phyloP scores from a whole-genome alignment of 2,797 vertebrate species.

The Acipenser oxyrinchus region DNA sequence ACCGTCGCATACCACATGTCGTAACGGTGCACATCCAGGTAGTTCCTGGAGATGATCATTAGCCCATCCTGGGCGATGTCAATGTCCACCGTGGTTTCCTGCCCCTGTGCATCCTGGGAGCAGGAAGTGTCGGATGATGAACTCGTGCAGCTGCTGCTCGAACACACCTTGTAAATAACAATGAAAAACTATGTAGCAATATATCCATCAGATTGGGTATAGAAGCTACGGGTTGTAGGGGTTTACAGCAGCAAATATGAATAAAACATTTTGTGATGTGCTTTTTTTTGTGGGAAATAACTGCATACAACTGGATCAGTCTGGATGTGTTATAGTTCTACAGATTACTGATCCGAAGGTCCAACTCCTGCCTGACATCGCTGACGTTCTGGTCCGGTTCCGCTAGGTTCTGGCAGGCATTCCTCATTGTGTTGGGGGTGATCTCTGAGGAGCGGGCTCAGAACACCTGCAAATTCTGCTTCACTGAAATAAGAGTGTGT shows the following conservation, averaged over 20 bases:
- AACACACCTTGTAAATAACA: no score
- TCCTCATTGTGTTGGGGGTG: slow-evolving; percentile 72
- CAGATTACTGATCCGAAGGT: slow-evolving; percentile 79
- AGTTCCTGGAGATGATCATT: slow-evolving; percentile 86
- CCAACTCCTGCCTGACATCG: slow-evolving; percentile 86
- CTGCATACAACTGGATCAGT: no score
- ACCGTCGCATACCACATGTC: slow-evolving; percentile 95
- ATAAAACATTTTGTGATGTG: no score
- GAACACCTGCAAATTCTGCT: slow-evolving; percentile 74
- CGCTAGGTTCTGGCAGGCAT: slow-evolving; percentile 78
- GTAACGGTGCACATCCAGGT: slow-evolving; percentile 90
- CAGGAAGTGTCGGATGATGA: slow-evolving; percentile 94
- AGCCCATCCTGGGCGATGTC: slow-evolving; percentile 83
- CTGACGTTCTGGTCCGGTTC: slow-evolving; percentile 68
- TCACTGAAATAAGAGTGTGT: slow-evolving; percentile 55
- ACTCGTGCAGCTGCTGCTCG: slow-evolving; percentile 82
- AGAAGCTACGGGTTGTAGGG: no score
- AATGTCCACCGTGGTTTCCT: slow-evolving; percentile 88
- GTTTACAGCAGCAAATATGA: no score
- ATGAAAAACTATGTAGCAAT: no score
- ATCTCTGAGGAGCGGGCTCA: slow-evolving; percentile 95
- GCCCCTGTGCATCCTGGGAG: slow-evolving; percentile 88
- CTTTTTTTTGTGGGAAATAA: no score
- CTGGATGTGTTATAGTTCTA: no score
- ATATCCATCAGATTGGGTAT: no score